phyloP scores from a whole-genome alignment of 2,888 invertebrate genomes.

The Sialis fuliginosa region DNA sequence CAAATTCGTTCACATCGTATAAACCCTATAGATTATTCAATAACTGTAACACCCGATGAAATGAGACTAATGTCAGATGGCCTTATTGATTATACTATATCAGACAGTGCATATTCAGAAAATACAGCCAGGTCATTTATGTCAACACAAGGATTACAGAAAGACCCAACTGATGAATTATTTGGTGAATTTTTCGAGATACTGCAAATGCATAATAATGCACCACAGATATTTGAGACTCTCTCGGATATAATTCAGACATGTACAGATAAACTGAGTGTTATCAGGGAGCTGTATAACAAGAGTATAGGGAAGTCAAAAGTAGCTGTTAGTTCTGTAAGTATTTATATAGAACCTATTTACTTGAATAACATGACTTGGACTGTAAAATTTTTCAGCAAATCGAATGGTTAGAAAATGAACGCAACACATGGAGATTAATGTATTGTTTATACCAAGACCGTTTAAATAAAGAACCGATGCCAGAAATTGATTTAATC shows the following conservation, averaged over 20 bases:
- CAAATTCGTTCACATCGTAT: background rate
- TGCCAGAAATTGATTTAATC: constrained; percentile 17
- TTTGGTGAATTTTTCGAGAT: constrained; percentile 24
- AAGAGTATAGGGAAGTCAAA: no score
- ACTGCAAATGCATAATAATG: constrained; percentile 19
- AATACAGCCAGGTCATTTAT: background rate
- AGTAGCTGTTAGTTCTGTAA: no score
- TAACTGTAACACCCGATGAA: constrained; percentile 15
- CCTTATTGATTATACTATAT: constrained; percentile 8
- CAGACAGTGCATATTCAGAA: constrained; percentile 8
- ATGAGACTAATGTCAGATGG: constrained; percentile 9
- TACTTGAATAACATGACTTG: no score
- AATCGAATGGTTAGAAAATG: constrained; percentile 49
- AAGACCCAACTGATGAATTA: constrained; percentile 16
- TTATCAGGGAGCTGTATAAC: no score
- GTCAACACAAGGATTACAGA: background rate
- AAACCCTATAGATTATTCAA: constrained; percentile 12
- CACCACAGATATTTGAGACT: constrained; percentile 20
- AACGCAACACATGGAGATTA: constrained; percentile 79
- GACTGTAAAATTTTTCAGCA: no score
- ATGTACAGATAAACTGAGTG: constrained; percentile 22
- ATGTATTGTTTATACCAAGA: constrained; percentile 69
- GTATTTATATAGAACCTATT: no score
- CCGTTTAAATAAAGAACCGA: constrained; percentile 34
- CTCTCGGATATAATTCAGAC: constrained; percentile 22